Evolutionary conservation across 2,113 vertebrate species (phyloP), one percentile per base, ranked within the genome.

Genomic region (Alectura lathami): DNA sequence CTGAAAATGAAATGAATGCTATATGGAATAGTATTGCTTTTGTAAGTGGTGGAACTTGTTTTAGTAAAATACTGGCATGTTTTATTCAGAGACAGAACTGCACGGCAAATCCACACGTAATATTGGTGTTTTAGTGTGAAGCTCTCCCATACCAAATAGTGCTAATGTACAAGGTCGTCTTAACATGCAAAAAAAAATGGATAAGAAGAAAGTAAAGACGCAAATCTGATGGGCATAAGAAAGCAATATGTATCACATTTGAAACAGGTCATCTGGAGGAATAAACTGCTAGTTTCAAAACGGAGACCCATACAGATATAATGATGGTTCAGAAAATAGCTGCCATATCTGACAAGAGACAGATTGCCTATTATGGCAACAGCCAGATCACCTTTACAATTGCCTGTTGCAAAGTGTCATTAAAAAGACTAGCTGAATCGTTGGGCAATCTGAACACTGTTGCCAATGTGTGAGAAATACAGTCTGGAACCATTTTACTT

Each of bases 241-340:
- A 57, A 87, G 34, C 79, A 68, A 26, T 92, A 84, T 63, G 67
- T 93, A 83, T 97, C 91, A 91, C 56, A 78, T 97, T 83, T 92
- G 78, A 76, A 97, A 87, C 75, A 95, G 95, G 84, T 91, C 70
- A 94, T 96, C 89, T 91, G 68, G 86, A 97, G 97, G 94, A 96
- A 93, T 97, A 82, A 94, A 88, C 83, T 84, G 83, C 93, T 95
- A 95, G 83, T 92, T 97, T 97, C 80, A 91, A 75, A 91, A 95
- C 96, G 63, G 91, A 77, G 90, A 80, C 88, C 40, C 64, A 86
- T 83, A 90, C 16, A 76, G 83, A 90, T 90, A 68, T 90, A 95
- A 97, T 88, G 83, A 88, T 80, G 62, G 83, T 38, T 94, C 64
- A 94, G 92, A 92, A 94, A 96, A 96, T 91, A 95, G 63, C 68